phyloP scores from a whole-genome alignment of 2,797 vertebrate genomes.

The Gephyroberyx darwinii region DNA sequence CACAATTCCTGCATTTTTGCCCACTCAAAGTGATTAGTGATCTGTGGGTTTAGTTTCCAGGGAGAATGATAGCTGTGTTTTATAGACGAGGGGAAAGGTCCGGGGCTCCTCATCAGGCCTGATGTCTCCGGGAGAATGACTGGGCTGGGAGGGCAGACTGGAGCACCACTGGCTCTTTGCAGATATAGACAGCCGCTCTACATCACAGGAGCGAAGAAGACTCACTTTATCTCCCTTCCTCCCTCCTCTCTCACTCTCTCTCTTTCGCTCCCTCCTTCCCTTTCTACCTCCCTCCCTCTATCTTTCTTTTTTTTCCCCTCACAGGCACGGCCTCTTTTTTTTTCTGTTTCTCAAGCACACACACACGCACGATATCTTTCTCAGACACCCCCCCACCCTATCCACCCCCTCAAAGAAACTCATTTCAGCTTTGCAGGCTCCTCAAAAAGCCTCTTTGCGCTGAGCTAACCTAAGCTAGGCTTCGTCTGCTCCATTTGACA shows the following conservation, averaged over 20 bases:
- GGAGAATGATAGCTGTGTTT: constrained; percentile 73
- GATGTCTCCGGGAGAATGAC: constrained; percentile 62
- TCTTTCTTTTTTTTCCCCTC: constrained; percentile 73
- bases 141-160: constrained; percentile 72
- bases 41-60: constrained; percentile 73
- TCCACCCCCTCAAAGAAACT: constrained; percentile 79
- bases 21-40: constrained; percentile 78
- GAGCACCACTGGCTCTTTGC: constrained; percentile 77
- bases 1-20: constrained; percentile 68
- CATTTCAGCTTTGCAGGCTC: constrained; percentile 75
- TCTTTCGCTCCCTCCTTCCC: constrained; percentile 55
- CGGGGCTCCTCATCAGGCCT: constrained; percentile 63
- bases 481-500: constrained; percentile 77
- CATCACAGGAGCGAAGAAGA: constrained; percentile 75
- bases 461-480: constrained; percentile 78
- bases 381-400: constrained; percentile 67
- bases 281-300: constrained; percentile 53
- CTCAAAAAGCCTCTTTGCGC: constrained; percentile 80
- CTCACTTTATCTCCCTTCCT: constrained; percentile 69
- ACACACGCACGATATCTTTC: constrained; percentile 67
- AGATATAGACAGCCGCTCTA: constrained; percentile 77
- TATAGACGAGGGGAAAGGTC: constrained; percentile 69
- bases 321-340: constrained; percentile 64
- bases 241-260: not conserved
- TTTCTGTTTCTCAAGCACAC: constrained; percentile 62